Percentiles rank a stretch among this genome's conserved stretches.
Evolutionary conservation across 2,113 vertebrate species (phyloP).

Genomic region (Paedocypris sp.): DNA sequence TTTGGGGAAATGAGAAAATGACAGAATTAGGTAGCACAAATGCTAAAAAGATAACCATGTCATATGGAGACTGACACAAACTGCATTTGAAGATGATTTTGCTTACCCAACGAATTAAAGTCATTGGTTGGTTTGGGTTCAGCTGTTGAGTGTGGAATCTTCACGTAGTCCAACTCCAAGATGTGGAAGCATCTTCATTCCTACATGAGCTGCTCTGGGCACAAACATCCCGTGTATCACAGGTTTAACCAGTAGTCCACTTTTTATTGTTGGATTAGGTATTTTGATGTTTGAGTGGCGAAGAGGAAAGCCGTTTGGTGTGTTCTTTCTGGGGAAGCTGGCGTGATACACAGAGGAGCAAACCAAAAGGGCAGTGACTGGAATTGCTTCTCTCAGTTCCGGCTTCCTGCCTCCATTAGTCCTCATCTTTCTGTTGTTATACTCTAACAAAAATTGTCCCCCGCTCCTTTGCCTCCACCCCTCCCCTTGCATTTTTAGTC

Average conservation of each 20-base stretch:
- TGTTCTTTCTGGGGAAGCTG: conserved; percentile 12
- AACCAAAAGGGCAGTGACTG: conserved; percentile 29
- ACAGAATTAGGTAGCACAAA: no score
- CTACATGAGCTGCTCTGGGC: conserved; percentile 28
- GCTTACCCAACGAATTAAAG: no score
- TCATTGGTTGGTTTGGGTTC: no score
- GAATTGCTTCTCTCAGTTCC: neutral
- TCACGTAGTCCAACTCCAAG: no score
- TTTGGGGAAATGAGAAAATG: no score
- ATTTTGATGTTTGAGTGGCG: no score
- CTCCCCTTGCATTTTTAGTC: neutral
- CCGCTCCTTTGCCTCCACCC: neutral
- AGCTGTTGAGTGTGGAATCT: no score
- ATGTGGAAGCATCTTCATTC: neutral
- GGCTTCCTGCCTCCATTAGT: neutral
- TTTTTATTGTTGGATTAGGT: no score
- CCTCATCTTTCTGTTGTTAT: neutral
- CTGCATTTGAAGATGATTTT: no score
- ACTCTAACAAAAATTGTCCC: neutral
- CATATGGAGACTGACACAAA: no score
- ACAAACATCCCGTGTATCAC: conserved; percentile 37
- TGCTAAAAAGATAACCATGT: no score
- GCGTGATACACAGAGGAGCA: conserved; percentile 34
- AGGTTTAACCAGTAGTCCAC: no score
- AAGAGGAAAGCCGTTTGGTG: neutral